phyloP scores from a whole-genome alignment of 1,140 invertebrate species.

The Hyles vespertilio region DNA sequence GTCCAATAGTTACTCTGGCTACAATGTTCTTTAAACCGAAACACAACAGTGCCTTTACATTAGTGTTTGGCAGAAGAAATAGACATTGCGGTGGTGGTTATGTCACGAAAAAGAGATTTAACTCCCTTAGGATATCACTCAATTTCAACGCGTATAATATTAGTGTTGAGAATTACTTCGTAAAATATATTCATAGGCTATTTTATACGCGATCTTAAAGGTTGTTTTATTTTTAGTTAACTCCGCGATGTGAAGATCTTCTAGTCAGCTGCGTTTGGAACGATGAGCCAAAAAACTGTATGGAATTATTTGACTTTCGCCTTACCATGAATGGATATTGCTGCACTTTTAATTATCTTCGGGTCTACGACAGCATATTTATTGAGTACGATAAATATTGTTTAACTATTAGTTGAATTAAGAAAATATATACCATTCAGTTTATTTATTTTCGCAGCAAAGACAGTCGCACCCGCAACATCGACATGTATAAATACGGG shows the following conservation, averaged over 20 bases:
- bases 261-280: conserved; percentile 77
- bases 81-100: too few relatives aligned
- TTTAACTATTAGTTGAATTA: background rate
- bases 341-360: conserved; percentile 78
- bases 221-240: conserved; percentile 44
- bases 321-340: conserved; percentile 78
- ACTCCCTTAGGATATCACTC: too few relatives aligned
- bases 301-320: conserved; percentile 71
- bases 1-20: too few relatives aligned
- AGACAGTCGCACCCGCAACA: conserved; percentile 5
- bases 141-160: too few relatives aligned
- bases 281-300: conserved; percentile 63
- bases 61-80: too few relatives aligned
- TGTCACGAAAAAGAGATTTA: too few relatives aligned
- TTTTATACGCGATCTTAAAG: too few relatives aligned
- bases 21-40: too few relatives aligned
- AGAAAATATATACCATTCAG: background rate
- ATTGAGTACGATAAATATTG: conserved; percentile 35
- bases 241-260: conserved; percentile 73
- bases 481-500: conserved; percentile 64
- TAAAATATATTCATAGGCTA: too few relatives aligned
- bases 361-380: conserved; percentile 49
- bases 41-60: too few relatives aligned
- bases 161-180: too few relatives aligned
- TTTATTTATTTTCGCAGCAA: conserved; percentile 4